Evolutionary conservation across 2,797 vertebrate genomes (phyloP).

Genomic region (Sebastes cheni): DNA sequence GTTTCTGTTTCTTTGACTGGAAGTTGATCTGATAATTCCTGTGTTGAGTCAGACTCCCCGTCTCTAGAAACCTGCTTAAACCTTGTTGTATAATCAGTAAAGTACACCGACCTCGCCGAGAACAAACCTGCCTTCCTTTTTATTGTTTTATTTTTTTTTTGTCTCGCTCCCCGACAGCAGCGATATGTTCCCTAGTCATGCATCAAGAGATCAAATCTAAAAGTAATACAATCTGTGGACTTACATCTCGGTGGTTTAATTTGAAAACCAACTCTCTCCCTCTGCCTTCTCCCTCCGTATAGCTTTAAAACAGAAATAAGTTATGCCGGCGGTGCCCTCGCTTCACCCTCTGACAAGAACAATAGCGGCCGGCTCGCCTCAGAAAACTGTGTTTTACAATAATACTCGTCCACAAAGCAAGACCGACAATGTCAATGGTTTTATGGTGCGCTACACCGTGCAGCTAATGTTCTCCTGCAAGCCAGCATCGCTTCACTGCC

Average conservation of each 20-base stretch:
- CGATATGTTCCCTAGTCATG: constrained; percentile 42
- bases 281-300: not conserved
- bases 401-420: constrained; percentile 61
- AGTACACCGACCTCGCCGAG: not conserved
- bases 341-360: constrained; percentile 60
- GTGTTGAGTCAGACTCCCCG: not conserved
- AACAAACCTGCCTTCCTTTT: constrained; percentile 7
- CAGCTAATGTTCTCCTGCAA: constrained; percentile 64
- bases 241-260: constrained; percentile 52
- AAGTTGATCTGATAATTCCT: not conserved
- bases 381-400: constrained; percentile 67
- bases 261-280: constrained; percentile 40
- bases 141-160: not conserved
- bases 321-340: constrained; percentile 44
- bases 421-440: constrained; percentile 61
- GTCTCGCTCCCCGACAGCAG: constrained; percentile 9
- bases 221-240: constrained; percentile 64
- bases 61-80: constrained; percentile 1
- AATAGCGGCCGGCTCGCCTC: constrained; percentile 57
- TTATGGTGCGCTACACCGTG: constrained; percentile 56
- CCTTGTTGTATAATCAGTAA: constrained; percentile 22
- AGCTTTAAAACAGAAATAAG: constrained; percentile 49
- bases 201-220: constrained; percentile 68
- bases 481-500: constrained; percentile 36
- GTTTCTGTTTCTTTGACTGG: not conserved